phyloP scores from a whole-genome alignment of 2,113 vertebrate species.

The Pristiophorus japonicus region DNA sequence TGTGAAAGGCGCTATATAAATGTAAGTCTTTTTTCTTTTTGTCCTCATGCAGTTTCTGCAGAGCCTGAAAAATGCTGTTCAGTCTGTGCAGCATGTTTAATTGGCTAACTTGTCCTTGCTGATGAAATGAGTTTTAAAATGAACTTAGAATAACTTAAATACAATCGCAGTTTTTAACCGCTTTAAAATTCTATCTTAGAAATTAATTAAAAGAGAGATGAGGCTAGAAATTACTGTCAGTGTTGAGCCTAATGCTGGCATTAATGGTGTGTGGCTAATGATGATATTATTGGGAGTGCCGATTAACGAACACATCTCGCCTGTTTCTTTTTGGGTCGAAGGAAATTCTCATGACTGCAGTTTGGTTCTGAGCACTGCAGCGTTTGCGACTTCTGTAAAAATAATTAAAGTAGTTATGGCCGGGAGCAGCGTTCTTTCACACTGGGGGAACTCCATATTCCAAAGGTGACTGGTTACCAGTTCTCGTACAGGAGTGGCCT shows the following conservation, averaged over 20 bases:
- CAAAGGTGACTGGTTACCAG: not conserved
- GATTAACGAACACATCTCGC: not conserved
- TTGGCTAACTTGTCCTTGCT: not conserved
- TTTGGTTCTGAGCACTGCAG: not conserved
- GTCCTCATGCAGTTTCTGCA: not conserved
- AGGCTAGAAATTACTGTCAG: not conserved
- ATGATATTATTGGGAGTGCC: not conserved
- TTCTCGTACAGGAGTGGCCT: not conserved
- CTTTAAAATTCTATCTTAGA: not conserved
- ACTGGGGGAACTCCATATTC: not conserved
- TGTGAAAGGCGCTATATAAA: too few relatives aligned
- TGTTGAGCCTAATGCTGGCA: not conserved
- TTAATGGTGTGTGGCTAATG: not conserved
- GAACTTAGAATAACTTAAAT: not conserved
- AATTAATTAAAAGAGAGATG: not conserved
- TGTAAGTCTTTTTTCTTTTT: too few relatives aligned
- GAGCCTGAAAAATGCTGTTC: not conserved
- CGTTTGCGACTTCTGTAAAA: not conserved
- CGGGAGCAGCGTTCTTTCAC: not conserved
- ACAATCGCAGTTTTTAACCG: not conserved
- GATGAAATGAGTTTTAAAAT: slow-evolving; percentile 6
- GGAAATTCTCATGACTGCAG: not conserved
- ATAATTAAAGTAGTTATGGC: not conserved
- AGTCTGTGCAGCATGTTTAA: not conserved
- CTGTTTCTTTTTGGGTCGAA: not conserved